Percentiles rank a stretch among this genome's conserved stretches.
Conservation (phyloP, 2,113 vertebrate species). For the Nothobranchius kuhntae region DNA sequence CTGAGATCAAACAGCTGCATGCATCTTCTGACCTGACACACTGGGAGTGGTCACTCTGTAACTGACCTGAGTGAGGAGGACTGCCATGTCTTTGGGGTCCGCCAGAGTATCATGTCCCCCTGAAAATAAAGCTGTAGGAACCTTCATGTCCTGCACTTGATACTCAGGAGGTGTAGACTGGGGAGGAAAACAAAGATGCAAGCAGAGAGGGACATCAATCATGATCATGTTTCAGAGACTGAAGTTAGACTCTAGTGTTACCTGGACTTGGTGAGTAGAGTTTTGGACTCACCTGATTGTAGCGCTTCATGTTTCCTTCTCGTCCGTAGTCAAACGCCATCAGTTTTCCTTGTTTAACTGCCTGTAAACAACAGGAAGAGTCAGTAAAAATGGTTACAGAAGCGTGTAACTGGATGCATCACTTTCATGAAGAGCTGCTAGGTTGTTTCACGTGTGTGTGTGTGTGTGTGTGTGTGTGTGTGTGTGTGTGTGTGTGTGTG, state of each 20-base stretch:
- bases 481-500: no score
- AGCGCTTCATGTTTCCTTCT: slow-evolving; percentile 80
- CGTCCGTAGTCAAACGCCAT: slow-evolving; percentile 86
- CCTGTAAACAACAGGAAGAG: slow-evolving; percentile 48
- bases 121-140: slow-evolving; percentile 87
- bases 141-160: slow-evolving; percentile 78
- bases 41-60: neutral
- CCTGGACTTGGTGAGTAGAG: neutral
- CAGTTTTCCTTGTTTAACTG: slow-evolving; percentile 76
- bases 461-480: neutral
- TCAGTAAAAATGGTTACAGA: neutral
- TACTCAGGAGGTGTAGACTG: slow-evolving; percentile 86
- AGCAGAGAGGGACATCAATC: neutral
- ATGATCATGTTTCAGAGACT: no score
- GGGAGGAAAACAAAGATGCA: neutral
- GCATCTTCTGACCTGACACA: no score
- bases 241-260: neutral
- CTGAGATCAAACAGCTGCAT: neutral
- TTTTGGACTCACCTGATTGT: slow-evolving; percentile 84
- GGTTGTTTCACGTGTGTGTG: neutral
- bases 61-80: slow-evolving; percentile 82
- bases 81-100: slow-evolving; percentile 76
- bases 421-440: no score
- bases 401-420: no score
- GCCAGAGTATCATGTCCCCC: slow-evolving; percentile 84